A percentile compares a stretch with the other conserved stretches of the same genome.
Evolutionary conservation across 1,140 invertebrate genomes (phyloP).

Genomic region (Nixonia krombeini): DNA sequence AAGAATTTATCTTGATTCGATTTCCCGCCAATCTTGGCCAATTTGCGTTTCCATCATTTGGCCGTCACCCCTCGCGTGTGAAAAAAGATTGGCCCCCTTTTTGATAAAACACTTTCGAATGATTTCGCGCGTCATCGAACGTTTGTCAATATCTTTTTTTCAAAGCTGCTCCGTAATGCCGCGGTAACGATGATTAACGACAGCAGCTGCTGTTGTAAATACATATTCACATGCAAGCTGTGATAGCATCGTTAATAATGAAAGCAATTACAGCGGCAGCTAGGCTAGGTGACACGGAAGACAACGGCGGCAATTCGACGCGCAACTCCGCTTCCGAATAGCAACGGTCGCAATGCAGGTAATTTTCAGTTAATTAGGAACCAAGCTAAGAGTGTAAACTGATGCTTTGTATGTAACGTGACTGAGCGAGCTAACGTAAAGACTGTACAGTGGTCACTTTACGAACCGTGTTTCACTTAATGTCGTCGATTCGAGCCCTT

Average conservation of each 20-base stretch:
- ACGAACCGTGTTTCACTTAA: slow-evolving; percentile 15
- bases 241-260: slow-evolving; percentile 45
- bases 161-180: too few species aligned
- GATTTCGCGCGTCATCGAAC: too few species aligned
- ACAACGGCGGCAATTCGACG: slow-evolving; percentile 28
- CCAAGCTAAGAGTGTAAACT: slow-evolving; percentile 35
- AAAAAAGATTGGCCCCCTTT: too few species aligned
- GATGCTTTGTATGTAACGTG: slow-evolving; percentile 17
- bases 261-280: slow-evolving; percentile 40
- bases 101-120: too few species aligned
- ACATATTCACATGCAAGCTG: neutral
- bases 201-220: neutral
- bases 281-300: slow-evolving; percentile 19
- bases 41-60: too few species aligned
- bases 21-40: too few species aligned
- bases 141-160: too few species aligned
- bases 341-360: slow-evolving; percentile 49
- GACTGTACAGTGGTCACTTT: slow-evolving; percentile 46
- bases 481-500: neutral
- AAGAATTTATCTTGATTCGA: too few species aligned
- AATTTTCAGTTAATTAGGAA: slow-evolving; percentile 62
- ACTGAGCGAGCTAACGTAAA: slow-evolving; percentile 24
- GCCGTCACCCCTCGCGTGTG: too few species aligned
- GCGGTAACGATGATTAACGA: neutral
- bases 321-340: slow-evolving; percentile 18